Evolutionary conservation across 2,113 vertebrate species (phyloP).

Genomic region (Psephotus haematonotus): DNA sequence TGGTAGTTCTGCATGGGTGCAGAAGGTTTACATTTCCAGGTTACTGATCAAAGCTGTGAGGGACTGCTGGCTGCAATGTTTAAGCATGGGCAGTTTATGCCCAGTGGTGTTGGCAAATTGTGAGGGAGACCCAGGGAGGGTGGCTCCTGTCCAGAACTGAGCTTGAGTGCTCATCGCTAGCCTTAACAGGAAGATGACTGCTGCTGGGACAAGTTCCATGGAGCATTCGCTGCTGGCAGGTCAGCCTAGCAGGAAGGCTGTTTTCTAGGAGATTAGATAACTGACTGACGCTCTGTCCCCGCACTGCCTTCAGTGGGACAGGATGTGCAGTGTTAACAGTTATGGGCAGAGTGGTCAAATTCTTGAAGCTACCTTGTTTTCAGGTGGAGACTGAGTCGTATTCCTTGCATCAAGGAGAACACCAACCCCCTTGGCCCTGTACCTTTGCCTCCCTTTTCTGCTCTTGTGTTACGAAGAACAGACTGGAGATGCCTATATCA

Average conservation of each 20-base stretch:
- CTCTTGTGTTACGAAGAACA: background rate
- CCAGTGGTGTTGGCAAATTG: background rate
- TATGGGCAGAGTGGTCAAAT: background rate
- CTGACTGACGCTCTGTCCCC: background rate
- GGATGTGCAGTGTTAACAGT: background rate
- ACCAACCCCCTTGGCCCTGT: background rate
- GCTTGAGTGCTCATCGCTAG: fast-evolving
- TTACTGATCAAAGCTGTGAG: background rate
- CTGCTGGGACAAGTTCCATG: background rate
- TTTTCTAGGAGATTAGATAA: background rate
- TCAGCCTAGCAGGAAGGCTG: background rate
- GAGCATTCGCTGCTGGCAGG: background rate
- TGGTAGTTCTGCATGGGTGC: background rate
- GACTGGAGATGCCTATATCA: background rate
- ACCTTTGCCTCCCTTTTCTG: background rate
- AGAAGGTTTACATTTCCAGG: background rate
- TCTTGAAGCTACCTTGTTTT: background rate
- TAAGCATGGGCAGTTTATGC: background rate
- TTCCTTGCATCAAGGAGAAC: background rate
- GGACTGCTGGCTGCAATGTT: background rate
- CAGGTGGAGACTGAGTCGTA: fast-evolving
- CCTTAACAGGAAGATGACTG: background rate
- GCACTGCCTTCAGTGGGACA: background rate
- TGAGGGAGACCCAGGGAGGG: background rate
- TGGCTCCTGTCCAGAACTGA: background rate